Percentiles rank a stretch among this genome's conserved stretches.
These are phyloP conservation scores for Synergus laeviventris DNA, from an alignment of 2,888 invertebrate species.

Conservation along the genomic window DNA sequence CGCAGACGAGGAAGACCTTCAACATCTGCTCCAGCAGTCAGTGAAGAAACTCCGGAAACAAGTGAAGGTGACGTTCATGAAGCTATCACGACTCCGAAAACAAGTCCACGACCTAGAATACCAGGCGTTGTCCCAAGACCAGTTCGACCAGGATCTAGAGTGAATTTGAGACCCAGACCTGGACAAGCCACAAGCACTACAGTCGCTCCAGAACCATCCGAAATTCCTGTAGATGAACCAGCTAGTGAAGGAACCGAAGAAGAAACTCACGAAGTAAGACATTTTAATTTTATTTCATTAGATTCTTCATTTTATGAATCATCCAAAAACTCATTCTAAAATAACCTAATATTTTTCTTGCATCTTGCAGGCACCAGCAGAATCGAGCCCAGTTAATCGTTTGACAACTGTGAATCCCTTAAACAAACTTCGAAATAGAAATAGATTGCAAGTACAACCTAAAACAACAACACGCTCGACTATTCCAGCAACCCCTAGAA, in stretches of 20 bases:
- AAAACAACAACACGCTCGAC: conserved; percentile 70
- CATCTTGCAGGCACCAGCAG: conserved; percentile 67
- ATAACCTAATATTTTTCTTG: not conserved
- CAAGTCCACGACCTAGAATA: conserved; percentile 54
- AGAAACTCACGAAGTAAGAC: conserved; percentile 71
- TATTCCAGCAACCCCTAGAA: conserved; percentile 64
- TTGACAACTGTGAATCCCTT: conserved; percentile 72
- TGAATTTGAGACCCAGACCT: conserved; percentile 80
- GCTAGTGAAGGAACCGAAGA: conserved; percentile 73
- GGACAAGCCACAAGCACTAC: conserved; percentile 76
- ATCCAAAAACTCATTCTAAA: not conserved
- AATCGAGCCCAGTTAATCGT: conserved; percentile 65
- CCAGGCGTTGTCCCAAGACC: conserved; percentile 77
- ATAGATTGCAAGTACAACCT: conserved; percentile 74
- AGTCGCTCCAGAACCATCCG: conserved; percentile 68
- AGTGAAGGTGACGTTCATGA: conserved; percentile 55
- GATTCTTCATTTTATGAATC: not conserved
- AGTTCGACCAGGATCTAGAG: conserved; percentile 82
- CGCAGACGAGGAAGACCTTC: conserved; percentile 69
- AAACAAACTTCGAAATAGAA: conserved; percentile 75
- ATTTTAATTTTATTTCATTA: not conserved
- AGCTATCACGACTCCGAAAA: conserved; percentile 49
- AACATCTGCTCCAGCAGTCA: conserved; percentile 57
- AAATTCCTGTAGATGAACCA: conserved; percentile 68
- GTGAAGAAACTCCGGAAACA: conserved; percentile 58